These are phyloP conservation scores for Sakesphorus luctuosus DNA, from an alignment of 2,113 vertebrate species.

Conservation along the genomic window DNA sequence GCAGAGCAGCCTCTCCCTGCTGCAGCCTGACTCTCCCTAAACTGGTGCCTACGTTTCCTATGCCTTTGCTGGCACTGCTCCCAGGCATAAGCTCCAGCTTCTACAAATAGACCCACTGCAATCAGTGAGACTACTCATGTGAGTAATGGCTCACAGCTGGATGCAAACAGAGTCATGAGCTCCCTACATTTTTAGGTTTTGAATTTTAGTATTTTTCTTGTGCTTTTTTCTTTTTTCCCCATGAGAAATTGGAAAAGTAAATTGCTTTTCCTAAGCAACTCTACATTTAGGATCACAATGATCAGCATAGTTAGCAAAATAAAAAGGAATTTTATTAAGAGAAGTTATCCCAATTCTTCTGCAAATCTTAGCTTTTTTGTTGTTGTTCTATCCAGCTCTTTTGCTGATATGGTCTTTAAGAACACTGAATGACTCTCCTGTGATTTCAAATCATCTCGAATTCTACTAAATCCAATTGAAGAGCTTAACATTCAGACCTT, in stretches of 20 bases:
- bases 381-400: not conserved
- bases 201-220: not conserved
- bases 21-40: not conserved
- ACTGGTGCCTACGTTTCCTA: not conserved
- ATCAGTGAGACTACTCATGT: slow-evolving; percentile 49
- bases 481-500: not conserved
- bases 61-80: not conserved
- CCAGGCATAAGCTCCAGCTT: not conserved
- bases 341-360: not conserved
- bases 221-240: rapidly evolving
- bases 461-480: not conserved
- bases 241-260: not conserved
- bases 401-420: not conserved
- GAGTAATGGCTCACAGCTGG: slow-evolving; percentile 58
- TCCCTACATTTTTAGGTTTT: slow-evolving; percentile 6
- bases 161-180: slow-evolving; percentile 1
- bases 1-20: not conserved
- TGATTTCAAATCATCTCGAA: not conserved
- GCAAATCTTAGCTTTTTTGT: not conserved
- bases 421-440: not conserved
- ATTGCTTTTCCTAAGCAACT: not conserved
- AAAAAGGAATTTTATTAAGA: not conserved
- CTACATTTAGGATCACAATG: not conserved
- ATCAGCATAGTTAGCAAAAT: not conserved
- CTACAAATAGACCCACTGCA: slow-evolving; percentile 38